A percentile compares a stretch with the other conserved stretches of the same genome.
Evolutionary conservation across 1,140 invertebrate genomes (phyloP).

Genomic region (Polypedilum pembai): DNA sequence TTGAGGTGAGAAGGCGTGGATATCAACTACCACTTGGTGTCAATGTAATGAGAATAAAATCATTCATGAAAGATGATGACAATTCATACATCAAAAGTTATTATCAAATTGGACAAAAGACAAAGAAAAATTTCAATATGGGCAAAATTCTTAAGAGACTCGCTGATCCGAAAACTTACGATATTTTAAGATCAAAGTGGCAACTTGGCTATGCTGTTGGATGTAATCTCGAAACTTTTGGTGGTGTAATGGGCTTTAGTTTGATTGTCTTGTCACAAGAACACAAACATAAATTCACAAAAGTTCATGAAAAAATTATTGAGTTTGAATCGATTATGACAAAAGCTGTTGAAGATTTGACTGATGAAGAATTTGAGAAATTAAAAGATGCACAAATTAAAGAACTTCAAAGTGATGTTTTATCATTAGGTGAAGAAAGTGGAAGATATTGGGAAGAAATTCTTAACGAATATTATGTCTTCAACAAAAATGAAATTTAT

Average conservation of each 20-base stretch:
- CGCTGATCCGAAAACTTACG: constrained; percentile 76
- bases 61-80: constrained; percentile 60
- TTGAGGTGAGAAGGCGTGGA: constrained; percentile 37
- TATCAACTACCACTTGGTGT: constrained; percentile 32
- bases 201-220: constrained; percentile 75
- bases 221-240: constrained; percentile 52
- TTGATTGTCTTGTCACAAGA: constrained; percentile 61
- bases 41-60: constrained; percentile 34
- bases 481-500: not conserved
- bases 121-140: constrained; percentile 54
- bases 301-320: not conserved
- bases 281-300: constrained; percentile 48
- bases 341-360: not conserved
- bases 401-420: not conserved
- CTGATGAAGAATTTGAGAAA: not conserved
- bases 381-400: not conserved
- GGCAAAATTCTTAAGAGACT: constrained; percentile 62
- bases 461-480: not conserved
- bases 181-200: constrained; percentile 75
- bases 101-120: constrained; percentile 62
- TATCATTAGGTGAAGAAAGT: not conserved
- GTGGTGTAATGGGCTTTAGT: constrained; percentile 60
- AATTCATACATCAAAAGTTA: constrained; percentile 79
- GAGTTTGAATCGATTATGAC: not conserved
- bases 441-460: not conserved